Base-by-base conservation (phyloP, 1,140 invertebrate genomes). In the Trichogramma pretiosum region DNA sequence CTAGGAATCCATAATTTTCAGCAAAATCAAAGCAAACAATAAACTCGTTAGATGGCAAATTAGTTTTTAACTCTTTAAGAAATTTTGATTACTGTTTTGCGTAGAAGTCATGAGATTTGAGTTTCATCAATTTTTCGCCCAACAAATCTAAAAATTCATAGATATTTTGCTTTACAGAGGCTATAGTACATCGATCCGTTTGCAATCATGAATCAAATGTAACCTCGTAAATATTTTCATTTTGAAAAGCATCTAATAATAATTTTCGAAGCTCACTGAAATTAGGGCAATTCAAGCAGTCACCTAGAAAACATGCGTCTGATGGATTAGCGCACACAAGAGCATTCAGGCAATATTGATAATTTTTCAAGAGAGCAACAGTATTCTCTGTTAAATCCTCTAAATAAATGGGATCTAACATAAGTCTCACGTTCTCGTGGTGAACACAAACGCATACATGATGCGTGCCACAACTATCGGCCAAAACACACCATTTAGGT, bases 401-500 rank as follows among this genome's bases (percentile, higher is more conserved):
- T 2, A 42, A 16, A 3, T 42, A 26, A 16, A 41, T 5, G 7
- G 11, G 36, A 16, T 41, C 39, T 21, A 46, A 2, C 37, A 40
- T 51, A 10, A 43, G 14, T 22, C 47, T 52, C 1, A 47, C 19
- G 23, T 52, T 52, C 13, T 43, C 32, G 21, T 52, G 45, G 3
- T 21, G 3, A 13, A 13, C 26, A 32, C 50, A 44, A 3, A 52
- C 39, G 13, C 45, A 52, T 23, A 47, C 26, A 22, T 39, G 24
- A 18, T 52, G 50, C 11, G 50, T 52, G 2, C 37, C 28, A 10
- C 23, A 43, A 23, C 7, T 24, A 5, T 41, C 38, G 8, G 35
- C 28, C 19, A 44, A 19, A 13, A 36, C 17, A 36, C 34, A 48
- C 22, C 45, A 22, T 39, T 52, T 48, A 7, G 40, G 45, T 23